phyloP scores from a whole-genome alignment of 2,113 vertebrate species.

The Melanerpes aurifrons region DNA sequence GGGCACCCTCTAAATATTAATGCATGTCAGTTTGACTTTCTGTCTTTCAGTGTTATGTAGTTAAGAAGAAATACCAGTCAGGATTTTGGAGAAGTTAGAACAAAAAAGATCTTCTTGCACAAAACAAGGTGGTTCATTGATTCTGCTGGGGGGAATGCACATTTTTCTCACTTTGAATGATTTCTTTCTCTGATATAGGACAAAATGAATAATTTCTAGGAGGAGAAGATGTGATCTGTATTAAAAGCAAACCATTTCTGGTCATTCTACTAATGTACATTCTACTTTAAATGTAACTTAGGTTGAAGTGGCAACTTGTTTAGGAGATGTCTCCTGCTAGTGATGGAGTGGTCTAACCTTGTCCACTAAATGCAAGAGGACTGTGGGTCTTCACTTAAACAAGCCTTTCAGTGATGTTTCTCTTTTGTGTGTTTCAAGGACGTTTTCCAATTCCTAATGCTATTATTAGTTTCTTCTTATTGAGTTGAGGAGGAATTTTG shows the following conservation, averaged over 20 bases:
- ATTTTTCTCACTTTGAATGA: not conserved
- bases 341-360: not conserved
- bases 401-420: not conserved
- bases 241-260: not conserved
- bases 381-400: not conserved
- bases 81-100: not conserved
- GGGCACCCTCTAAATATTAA: constrained; percentile 27
- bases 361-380: not conserved
- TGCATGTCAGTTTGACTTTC: not conserved
- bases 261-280: not conserved
- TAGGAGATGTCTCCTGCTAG: not conserved
- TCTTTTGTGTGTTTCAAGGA: not conserved
- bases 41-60: not conserved
- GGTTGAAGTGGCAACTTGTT: not conserved
- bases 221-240: not conserved
- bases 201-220: not conserved
- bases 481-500: not conserved
- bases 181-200: not conserved
- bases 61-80: not conserved
- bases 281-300: not conserved
- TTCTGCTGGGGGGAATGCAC: not conserved
- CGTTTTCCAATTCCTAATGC: not conserved
- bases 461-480: not conserved
- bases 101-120: not conserved
- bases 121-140: not conserved